phyloP scores from a whole-genome alignment of 1,140 invertebrate species.

The Hylaeus volcanicus region DNA sequence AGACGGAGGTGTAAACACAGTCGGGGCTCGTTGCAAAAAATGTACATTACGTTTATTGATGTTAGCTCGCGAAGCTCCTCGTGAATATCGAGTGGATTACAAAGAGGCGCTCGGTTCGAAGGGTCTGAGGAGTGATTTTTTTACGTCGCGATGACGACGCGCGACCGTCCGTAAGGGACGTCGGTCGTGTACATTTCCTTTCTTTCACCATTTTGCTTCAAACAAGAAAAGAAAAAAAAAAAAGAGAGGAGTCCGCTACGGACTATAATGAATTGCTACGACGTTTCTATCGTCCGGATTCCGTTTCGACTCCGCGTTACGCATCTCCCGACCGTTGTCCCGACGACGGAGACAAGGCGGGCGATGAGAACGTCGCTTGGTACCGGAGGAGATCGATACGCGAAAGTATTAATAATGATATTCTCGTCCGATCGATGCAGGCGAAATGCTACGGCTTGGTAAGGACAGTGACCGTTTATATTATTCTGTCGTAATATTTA shows the following conservation, averaged over 20 bases:
- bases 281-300: conserved; percentile 7
- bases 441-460: conserved; percentile 56
- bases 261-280: conserved; percentile 27
- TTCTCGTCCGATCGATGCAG: conserved; percentile 51
- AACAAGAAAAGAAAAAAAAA: not conserved
- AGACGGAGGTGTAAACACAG: conserved; percentile 1
- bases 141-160: not conserved
- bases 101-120: conserved; percentile 61
- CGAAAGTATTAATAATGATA: conserved; percentile 58
- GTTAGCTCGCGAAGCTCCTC: conserved; percentile 71
- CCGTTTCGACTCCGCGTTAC: not conserved
- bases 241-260: conserved; percentile 8
- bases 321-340: not conserved
- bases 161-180: not conserved
- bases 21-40: conserved; percentile 66
- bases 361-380: not conserved
- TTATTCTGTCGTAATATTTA: conserved; percentile 58
- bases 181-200: conserved; percentile 18
- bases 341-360: not conserved
- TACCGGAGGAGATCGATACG: conserved; percentile 26
- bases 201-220: conserved; percentile 24
- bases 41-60: conserved; percentile 78
- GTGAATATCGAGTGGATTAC: conserved; percentile 76
- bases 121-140: conserved; percentile 29
- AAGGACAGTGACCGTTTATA: conserved; percentile 55